Evolutionary conservation across 2,797 vertebrate genomes (phyloP), one percentile per base, ranked within the genome.

Genomic region (Echiichthys vipera): DNA sequence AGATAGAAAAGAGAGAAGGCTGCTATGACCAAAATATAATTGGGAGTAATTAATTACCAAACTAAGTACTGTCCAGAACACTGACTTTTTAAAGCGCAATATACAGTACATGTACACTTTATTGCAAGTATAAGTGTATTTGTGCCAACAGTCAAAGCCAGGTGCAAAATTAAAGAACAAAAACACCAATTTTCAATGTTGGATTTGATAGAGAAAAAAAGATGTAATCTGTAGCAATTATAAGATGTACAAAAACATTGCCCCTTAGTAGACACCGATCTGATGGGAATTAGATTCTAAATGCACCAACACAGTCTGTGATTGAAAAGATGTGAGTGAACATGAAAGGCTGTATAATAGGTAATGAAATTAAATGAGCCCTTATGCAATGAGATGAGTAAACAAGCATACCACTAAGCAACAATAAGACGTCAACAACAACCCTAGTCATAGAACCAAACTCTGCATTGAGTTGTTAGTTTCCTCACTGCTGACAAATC

Each of bases 331-430:
- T 45, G 29, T 42, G 49, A 66, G 50, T 40, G 18, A 74, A 78
- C 24, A 49, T 61, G 78, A 69, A 79, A 71, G 45, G 43, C 56
- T 57, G 56, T 57, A 72, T 71, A 67, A 80, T 74, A 53, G 34
- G 62, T 70, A 62, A 76, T 78, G 61, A 80, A 59, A 81, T 61
- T 54, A 71, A 79, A 81, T 78, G 43, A 76, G 53, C 30, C 25
- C 57, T 78, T 72, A 75, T 15, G 66, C 50, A 73, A 56, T 22
- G 39, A 24, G 47, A 58, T 29, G 51, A 45, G 66, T 49, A 73
- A 77, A 73, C 69, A 78, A 55, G 42, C 59, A 27, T 22, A 47
- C 72, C 27, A 65, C 29, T 46, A 71, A 36, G 22, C 14, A n/a
- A 47, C 51, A 82, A 84, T 65, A 68, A 62, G 53, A 64, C 10